A percentile compares a stretch with the other conserved stretches of the same genome.
Conservation (phyloP, 1,140 invertebrate species). For the Harlomillsia oculata region DNA sequence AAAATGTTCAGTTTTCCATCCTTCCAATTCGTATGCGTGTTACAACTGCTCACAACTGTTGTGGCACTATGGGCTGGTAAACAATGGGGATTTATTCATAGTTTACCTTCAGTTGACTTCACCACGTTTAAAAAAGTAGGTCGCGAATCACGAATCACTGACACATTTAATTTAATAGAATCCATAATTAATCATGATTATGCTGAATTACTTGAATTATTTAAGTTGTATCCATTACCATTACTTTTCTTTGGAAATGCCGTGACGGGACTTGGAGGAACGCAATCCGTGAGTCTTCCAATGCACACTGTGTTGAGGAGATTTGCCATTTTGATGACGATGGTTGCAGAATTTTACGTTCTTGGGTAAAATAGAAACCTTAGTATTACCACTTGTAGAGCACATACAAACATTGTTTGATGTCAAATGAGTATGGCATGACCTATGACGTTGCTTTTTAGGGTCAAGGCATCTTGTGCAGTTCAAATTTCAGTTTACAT, state of each 20-base stretch:
- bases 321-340: conserved; percentile 98
- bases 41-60: conserved; percentile 77
- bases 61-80: conserved; percentile 65
- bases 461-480: conserved; percentile 40
- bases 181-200: not conserved
- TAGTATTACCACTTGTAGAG: not conserved
- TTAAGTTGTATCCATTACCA: conserved; percentile 85
- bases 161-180: not conserved
- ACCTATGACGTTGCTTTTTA: conserved; percentile 37
- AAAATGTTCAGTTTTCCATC: conserved; percentile 25
- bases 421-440: not conserved
- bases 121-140: conserved; percentile 35
- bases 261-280: conserved; percentile 81
- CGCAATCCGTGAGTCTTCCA: conserved; percentile 88
- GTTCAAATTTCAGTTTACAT: conserved; percentile 80
- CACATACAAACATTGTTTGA: not conserved
- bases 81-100: conserved; percentile 58
- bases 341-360: conserved; percentile 84
- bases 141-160: not conserved
- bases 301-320: conserved; percentile 95
- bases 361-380: conserved; percentile 50
- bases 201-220: conserved; percentile 24
- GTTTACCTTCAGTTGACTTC: conserved; percentile 58
- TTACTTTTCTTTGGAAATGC: conserved; percentile 90
- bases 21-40: conserved; percentile 28